Evolutionary conservation across 2,113 vertebrate genomes (phyloP), one percentile per base, ranked within the genome.

Genomic region (Cryptotis parvus): DNA sequence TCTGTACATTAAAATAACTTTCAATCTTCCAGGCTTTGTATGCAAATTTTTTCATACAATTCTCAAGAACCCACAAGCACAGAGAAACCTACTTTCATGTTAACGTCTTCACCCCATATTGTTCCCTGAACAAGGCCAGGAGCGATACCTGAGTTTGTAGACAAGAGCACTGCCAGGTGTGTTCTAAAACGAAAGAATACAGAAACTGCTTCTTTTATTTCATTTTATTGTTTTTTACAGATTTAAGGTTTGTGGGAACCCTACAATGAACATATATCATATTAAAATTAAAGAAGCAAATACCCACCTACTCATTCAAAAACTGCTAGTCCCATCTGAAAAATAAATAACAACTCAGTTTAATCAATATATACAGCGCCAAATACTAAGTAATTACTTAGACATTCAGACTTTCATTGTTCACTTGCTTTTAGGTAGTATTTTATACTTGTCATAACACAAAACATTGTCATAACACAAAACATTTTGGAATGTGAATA

Each of bases 371-470:
- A 49, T 76, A 69, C 49, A 43, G 31, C 31, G 63, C 3, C 8
- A 76, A 72, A 68, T 69, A 80, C 24, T 20, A 87, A 90, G 63
- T 84, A 91, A n/a, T 83, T 69, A 35, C 84, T 81, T 79, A n/a
- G 31, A 18, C 63, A 41, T 2, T 76, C 20, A 49, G 77, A 66
- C 7, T 31, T 16, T 11, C 45, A 49, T 49, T 49, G 45, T 49
- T 49, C 45, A 72, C 70, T 87, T 90, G 10, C 74, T 77, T 94
- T 85, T 4, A 80, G 18, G 82, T 90, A 84, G 52, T 10, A n/a
- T 1, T 79, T 93, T 69, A 73, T 35, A 58, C 6, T 79, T 92
- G 16, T n/a, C n/a, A n/a, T n/a, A n/a, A n/a, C n/a, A n/a, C n/a
- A n/a, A n/a, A n/a, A 89, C 39, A 22, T n/a, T 74, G 22, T 73